Evolutionary conservation across 2,888 invertebrate genomes (phyloP), one percentile per base, ranked within the genome.

Genomic region (Gonocerus acuteangulatus): DNA sequence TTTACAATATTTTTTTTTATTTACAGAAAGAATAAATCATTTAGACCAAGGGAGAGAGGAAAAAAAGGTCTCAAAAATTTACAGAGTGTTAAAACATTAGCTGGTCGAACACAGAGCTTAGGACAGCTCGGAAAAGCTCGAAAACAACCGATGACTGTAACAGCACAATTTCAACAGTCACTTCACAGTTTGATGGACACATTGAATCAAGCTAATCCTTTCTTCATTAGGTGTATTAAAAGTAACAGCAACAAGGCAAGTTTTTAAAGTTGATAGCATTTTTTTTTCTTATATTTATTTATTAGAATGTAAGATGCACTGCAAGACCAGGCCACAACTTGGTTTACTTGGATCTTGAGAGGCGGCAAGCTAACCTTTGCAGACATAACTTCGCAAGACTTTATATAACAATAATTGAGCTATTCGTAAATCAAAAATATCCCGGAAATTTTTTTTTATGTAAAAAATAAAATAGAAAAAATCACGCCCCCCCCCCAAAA

Each of bases 121-220:
- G 69, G 71, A 48, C 71, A 72, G 64, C 65, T 69, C 27, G 79
- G 80, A 13, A 83, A 83, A 72, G 86, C 87, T 36, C 78, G 90
- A 62, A 91, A 91, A 74, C 89, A 92, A 71, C 90, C 92, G 11
- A 83, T 92, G 71, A 95, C 95, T 0, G 95, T 95, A 9, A 89
- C 93, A 1, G 92, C 92, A 13, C 95, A 96, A 77, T 96, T 96
- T 75, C 89, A 94, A 75, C 89, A 89, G 75, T 94, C 94, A 49
- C 78, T 96, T 58, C 88, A 89, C 66, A 86, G 89, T 32, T 78
- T 96, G 45, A 95, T 96, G 94, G 90, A 90, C 70, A 94, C 95
- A 0, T 76, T 96, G 51, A 92, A 92, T 74, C 89, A 93, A 71
- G 87, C 89, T 1, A 87, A 88, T 74, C 89, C 89, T 7, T 89